These are phyloP conservation scores for Chromobotia macracanthus DNA, from an alignment of 2,797 vertebrate species.

Conservation along the genomic window DNA sequence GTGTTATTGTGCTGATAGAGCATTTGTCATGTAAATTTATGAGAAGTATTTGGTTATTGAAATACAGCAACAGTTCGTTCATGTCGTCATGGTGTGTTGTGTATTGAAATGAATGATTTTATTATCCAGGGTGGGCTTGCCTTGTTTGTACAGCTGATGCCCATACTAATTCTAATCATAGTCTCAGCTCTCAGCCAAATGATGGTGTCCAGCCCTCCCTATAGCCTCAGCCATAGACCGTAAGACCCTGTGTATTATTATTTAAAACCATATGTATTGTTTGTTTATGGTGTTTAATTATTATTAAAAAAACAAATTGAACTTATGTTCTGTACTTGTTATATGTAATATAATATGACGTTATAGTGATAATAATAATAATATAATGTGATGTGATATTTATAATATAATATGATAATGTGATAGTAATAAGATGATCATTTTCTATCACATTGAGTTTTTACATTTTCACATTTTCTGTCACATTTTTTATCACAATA, in stretches of 20 bases:
- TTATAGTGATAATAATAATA: no score
- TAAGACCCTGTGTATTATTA: constrained; percentile 73
- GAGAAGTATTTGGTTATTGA: not conserved
- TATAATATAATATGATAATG: no score
- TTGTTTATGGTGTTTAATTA: no score
- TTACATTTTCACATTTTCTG: no score
- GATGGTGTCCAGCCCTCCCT: constrained; percentile 97
- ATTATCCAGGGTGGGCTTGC: constrained; percentile 89
- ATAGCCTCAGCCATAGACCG: constrained; percentile 93
- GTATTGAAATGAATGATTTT: not conserved
- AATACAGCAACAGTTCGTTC: not conserved
- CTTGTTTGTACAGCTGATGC: constrained; percentile 97
- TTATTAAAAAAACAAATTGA: no score
- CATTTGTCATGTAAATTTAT: not conserved
- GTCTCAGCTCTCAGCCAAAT: constrained; percentile 97
- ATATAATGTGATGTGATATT: no score
- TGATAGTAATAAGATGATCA: no score
- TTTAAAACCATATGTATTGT: not conserved
- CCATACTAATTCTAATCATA: constrained; percentile 95
- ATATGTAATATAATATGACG: no score
- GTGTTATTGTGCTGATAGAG: not conserved
- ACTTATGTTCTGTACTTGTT: no score
- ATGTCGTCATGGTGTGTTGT: not conserved
- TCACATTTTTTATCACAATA: no score
- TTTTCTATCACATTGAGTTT: no score